Base-by-base conservation (phyloP, 2,888 invertebrate species). In the Dasypogon diadema region DNA sequence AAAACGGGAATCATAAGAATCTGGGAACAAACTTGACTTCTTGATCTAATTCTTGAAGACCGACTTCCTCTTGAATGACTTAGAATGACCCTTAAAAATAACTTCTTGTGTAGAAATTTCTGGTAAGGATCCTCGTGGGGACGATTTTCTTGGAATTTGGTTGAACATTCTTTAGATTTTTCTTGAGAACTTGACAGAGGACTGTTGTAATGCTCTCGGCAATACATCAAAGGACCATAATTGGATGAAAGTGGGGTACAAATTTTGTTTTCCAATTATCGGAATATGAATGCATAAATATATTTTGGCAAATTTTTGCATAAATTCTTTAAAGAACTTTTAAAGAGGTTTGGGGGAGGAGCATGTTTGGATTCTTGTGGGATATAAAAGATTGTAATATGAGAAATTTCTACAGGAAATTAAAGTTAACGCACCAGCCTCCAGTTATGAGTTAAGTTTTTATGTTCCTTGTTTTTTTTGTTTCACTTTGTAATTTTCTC, bases 141-240 rank as follows among this genome's bases (percentile, higher is more conserved):
- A 68, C 24, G 46, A 46, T 68, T 68, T 24, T 24, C 37, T 14
- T n/a, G 24, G 48, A 48, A 68, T 68, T 48, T 22, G 14, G 48
- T 46, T 16, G 46, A 42, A 26, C 24, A 14, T 48, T n/a, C 22
- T 68, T 22, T n/a, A 48, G 48, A 48, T 68, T 68, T 68, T 42
- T 68, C 22, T 68, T 24, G 16, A 68, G 60, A 37, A 21, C 60
- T 60, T 16, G 37, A 37, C 34, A 34, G 60, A 21, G 51, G 60
- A 34, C 34, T 18, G 37, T 60, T 60, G 60, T 60, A 60, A 37
- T 58, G 12, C 22, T n/a, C 42, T 18, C 16, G 37, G 37, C 37
- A 16, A 60, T 37, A 60, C 34, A 60, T 60, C 37, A 60, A 60
- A 60, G 18, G 21, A 34, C n/a, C 60, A 34, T 60, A 60, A 60